These are phyloP conservation scores for Paragorgia papillata DNA, from an alignment of 92 coral and sea anemone species.

Conservation along the genomic window DNA sequence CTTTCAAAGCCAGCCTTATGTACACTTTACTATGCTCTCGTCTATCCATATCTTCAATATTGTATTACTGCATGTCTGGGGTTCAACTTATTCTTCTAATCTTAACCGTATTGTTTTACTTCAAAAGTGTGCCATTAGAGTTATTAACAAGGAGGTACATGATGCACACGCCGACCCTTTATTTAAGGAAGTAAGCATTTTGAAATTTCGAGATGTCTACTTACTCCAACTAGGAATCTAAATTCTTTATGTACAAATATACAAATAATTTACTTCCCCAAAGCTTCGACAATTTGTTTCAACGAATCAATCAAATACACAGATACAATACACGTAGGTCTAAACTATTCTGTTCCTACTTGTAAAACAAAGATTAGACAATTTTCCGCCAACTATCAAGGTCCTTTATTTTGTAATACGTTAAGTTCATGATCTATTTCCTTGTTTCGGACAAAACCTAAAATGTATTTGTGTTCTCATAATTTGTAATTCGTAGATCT, in stretches of 20 bases:
- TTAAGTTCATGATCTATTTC: too few species aligned
- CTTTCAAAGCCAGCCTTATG: constrained; percentile 30
- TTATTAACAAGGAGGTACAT: too few species aligned
- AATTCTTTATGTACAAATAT: constrained; percentile 28
- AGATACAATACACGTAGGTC: constrained; percentile 22
- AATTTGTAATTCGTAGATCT: too few species aligned
- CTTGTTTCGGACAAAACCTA: too few species aligned
- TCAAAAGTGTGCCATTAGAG: too few species aligned
- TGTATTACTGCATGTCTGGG: constrained; percentile 8
- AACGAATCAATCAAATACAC: constrained; percentile 23
- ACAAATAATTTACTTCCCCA: constrained; percentile 16
- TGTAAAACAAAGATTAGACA: constrained; percentile 22
- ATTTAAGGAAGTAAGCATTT: too few species aligned
- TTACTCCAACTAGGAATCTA: too few species aligned
- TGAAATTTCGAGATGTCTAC: too few species aligned
- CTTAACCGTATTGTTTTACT: constrained; percentile 3
- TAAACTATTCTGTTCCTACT: neutral
- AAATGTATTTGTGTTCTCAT: too few species aligned
- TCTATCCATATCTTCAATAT: too few species aligned
- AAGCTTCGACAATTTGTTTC: constrained; percentile 25
- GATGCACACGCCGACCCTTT: too few species aligned
- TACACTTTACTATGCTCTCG: neutral
- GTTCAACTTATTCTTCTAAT: constrained; percentile 28
- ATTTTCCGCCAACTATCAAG: neutral
- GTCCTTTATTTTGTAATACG: too few species aligned